These are phyloP conservation scores for Trichonephila clavipes DNA, from an alignment of 1,140 invertebrate genomes.

Conservation along the genomic window DNA sequence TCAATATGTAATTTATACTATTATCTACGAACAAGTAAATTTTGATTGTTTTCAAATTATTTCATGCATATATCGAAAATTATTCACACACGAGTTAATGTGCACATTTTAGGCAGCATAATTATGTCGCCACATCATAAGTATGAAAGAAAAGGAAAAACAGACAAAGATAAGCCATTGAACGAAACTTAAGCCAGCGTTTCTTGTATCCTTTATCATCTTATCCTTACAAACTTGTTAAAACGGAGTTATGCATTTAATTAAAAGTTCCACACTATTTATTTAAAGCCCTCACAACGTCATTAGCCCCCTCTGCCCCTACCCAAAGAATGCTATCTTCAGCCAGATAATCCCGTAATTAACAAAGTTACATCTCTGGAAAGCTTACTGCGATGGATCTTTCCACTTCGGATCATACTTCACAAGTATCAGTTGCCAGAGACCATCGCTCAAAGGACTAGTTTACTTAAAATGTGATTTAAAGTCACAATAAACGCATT, in stretches of 20 bases:
- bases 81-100: too few species aligned
- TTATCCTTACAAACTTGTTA: constrained; percentile 24
- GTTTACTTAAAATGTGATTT: constrained; percentile 39
- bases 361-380: constrained; percentile 47
- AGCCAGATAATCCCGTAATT: constrained; percentile 44
- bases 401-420: constrained; percentile 36
- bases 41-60: too few species aligned
- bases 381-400: constrained; percentile 18
- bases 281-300: constrained; percentile 35
- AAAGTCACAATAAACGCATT: constrained; percentile 38
- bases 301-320: constrained; percentile 2
- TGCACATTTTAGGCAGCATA: too few species aligned
- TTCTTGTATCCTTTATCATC: constrained; percentile 21
- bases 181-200: neutral
- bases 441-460: constrained; percentile 29
- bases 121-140: neutral
- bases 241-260: constrained; percentile 45
- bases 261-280: constrained; percentile 46
- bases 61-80: too few species aligned
- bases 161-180: neutral
- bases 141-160: neutral
- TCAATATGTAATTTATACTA: too few species aligned
- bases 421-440: constrained; percentile 12
- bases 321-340: constrained; percentile 28
- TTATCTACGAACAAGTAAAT: too few species aligned